Evolutionary conservation across 2,888 invertebrate genomes (phyloP), one percentile per base, ranked within the genome.

Genomic region (Luperina testacea): DNA sequence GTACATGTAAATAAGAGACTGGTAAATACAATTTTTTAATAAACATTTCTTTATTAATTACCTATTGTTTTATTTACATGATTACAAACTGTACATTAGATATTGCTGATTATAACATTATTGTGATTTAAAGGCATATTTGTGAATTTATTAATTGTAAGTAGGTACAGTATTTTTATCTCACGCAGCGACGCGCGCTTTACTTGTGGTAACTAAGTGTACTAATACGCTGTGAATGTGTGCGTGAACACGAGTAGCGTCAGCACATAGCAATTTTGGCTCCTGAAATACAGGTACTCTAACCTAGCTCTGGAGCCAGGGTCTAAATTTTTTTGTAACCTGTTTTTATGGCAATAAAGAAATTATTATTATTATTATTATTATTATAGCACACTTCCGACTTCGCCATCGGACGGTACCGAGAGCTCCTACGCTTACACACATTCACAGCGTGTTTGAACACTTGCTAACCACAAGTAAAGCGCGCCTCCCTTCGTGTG

Each of bases 51-150:
- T 81, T 74, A 83, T 73, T 83, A 45, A 32, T 71, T 17, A 32
- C 32, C 32, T 32, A 64, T 74, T 32, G 63, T 81, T 84, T 83
- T 68, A 83, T 77, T 77, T 84, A 80, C 64, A 84, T 61, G 24
- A 63, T 74, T 45, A 61, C 20, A 73, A 53, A 69, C 61, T 48
- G 27, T 48, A 57, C 38, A 51, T 67, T 48, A 48, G n/a, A 24
- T 67, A 67, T 61, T 59, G 51, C 59, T 57, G 32, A 57, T 78
- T 70, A 57, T 69, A 42, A 17, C 1, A 63, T 53, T 77, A 59
- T 4, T 59, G 11, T 38, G 70, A 24, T 74, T 75, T 48, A 38
- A 2, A 57, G 27, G 27, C 15, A 24, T 75, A 38, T 75, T 72
- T 32, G 27, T n/a, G 59, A 38, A 27, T 53, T 32, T 9, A 17